Evolutionary conservation across 2,797 vertebrate species (phyloP), one percentile per base, ranked within the genome.

Genomic region (Alexandromys oeconomus): DNA sequence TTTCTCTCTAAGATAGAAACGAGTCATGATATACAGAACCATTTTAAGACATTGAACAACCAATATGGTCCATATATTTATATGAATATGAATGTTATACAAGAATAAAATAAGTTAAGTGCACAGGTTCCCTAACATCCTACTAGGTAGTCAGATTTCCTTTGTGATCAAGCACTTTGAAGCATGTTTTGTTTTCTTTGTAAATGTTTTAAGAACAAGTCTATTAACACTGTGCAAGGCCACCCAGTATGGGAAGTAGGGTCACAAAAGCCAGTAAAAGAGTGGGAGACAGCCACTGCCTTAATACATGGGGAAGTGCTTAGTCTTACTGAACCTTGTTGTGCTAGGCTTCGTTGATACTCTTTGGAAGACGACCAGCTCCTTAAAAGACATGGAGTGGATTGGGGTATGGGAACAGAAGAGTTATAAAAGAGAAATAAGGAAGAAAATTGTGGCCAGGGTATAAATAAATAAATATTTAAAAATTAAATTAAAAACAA

Each of bases 1-100:
- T 87, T 59, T 57, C 43, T 27, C 40, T 89, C 73, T 51, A 95
- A 88, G 5, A 65, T 94, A 80, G 71, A 73, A 90, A 61, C 6
- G 25, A 74, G 37, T 80, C n/a, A 89, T 89, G 31, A 81, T 6
- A 3, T 92, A 46, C 4, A 59, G 37, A 12, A n/a, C 4, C 48
- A 87, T 40, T 67, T 17, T 8, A 92, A 95, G 31, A 6, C 14
- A 15, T 34, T 54, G 19, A 51, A 40, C 1, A 37, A 54, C 2
- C 27, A 76, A 63, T 19, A 15, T 25, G 13, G 21, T 51, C 31
- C 2, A 34, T 17, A 14, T 46, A 76, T 82, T 82, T 91, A 59
- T 23, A 59, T 0, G 0, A 59, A 59, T 71, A 25, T 19, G 34
- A 43, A 9, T 86, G 95, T 92, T 71, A 0, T 29, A 59, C 17